Conservation (phyloP, 1,140 invertebrate genomes). For the Araneus ventricosus region DNA sequence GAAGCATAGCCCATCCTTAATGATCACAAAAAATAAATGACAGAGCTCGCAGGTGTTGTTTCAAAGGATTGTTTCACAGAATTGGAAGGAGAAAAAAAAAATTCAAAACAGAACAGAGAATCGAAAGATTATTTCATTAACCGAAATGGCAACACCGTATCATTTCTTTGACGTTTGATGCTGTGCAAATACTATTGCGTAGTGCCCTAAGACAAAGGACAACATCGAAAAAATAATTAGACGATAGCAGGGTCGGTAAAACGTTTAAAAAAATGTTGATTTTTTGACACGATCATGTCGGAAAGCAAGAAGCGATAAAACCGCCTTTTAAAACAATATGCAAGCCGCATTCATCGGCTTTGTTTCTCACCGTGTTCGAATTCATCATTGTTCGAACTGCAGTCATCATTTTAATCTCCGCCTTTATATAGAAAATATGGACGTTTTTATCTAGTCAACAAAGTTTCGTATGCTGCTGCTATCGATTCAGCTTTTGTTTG, state of each 20-base stretch:
- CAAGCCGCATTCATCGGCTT: background rate
- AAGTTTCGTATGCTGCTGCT: background rate
- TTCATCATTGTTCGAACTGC: slow-evolving; percentile 23
- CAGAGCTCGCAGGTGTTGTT: background rate
- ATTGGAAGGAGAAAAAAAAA: too few species aligned
- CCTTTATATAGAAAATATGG: background rate
- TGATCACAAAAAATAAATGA: slow-evolving; percentile 1
- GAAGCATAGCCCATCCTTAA: slow-evolving; percentile 5
- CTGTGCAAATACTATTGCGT: background rate
- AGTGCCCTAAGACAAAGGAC: background rate
- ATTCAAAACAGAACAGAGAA: background rate
- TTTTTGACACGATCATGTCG: background rate
- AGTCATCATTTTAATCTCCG: background rate
- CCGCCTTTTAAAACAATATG: slow-evolving; percentile 7
- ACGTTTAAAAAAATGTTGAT: slow-evolving; percentile 7
- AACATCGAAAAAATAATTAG: slow-evolving; percentile 49
- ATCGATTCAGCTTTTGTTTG: background rate
- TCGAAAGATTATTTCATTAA: slow-evolving; percentile 36
- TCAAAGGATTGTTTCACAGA: background rate
- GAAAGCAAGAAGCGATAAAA: background rate
- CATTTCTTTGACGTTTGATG: slow-evolving; percentile 3
- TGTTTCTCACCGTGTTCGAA: slow-evolving; percentile 17
- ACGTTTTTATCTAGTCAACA: background rate
- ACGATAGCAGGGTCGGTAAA: background rate
- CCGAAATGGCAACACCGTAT: background rate